These are phyloP conservation scores for Alosa alosa DNA, from an alignment of 2,113 vertebrate species.

Conservation along the genomic window DNA sequence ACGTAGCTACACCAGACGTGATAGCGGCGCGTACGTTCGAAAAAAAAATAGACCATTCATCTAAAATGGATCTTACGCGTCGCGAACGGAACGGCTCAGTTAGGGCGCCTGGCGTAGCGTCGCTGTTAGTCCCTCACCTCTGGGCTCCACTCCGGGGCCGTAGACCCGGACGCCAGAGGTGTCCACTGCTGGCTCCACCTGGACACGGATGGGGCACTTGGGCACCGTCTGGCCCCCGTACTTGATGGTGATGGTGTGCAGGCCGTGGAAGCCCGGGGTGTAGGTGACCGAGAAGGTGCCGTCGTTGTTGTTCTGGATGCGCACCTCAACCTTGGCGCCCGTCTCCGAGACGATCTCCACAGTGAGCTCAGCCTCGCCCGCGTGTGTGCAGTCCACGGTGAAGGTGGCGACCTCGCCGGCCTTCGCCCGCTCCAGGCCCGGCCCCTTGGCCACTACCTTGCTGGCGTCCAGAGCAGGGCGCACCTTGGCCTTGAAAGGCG, in stretches of 20 bases:
- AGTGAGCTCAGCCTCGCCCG: constrained; percentile 86
- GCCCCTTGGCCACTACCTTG: constrained; percentile 87
- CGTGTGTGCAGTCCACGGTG: constrained; percentile 87
- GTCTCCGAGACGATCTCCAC: constrained; percentile 91
- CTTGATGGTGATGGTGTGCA: constrained; percentile 91
- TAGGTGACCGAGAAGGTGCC: constrained; percentile 93
- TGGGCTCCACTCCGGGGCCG: constrained; percentile 87
- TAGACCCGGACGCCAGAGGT: constrained; percentile 85
- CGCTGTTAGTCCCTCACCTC: constrained; percentile 68
- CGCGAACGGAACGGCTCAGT: too few species aligned
- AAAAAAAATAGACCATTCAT: too few species aligned
- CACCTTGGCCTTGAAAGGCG: constrained; percentile 84
- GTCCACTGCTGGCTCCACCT: constrained; percentile 84
- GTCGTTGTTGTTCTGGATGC: constrained; percentile 86
- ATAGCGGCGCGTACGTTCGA: too few species aligned
- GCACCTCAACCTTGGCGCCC: constrained; percentile 84
- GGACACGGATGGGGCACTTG: constrained; percentile 82
- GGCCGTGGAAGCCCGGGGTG: constrained; percentile 81
- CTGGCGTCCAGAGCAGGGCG: constrained; percentile 78
- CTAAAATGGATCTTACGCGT: too few species aligned
- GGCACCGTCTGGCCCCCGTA: constrained; percentile 86
- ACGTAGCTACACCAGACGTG: too few species aligned
- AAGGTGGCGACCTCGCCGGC: constrained; percentile 81
- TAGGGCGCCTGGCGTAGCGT: too few species aligned
- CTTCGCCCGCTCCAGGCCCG: constrained; percentile 82